Conservation (phyloP, 2,888 invertebrate species). For the Drosophila prostipennis region DNA sequence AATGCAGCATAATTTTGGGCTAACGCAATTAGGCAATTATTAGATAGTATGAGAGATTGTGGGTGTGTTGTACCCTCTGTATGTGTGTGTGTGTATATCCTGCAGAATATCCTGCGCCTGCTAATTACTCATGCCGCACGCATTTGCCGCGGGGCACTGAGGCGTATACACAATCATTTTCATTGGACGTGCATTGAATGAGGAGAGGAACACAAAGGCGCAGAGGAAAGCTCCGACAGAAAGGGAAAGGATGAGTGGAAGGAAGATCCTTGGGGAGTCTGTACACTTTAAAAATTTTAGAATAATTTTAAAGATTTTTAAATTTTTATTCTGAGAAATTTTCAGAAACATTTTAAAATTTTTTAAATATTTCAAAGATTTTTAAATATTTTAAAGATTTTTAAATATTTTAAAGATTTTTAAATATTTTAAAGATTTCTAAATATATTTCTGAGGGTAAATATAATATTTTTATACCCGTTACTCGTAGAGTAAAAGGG, state of each 20-base stretch:
- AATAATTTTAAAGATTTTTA: background rate
- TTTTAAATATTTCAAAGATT: too few relatives aligned
- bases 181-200: constrained; percentile 75
- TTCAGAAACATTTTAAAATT: too few relatives aligned
- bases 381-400: too few relatives aligned
- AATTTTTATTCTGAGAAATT: background rate
- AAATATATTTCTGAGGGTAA: too few relatives aligned
- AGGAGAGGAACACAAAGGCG: background rate
- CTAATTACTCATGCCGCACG: constrained; percentile 77
- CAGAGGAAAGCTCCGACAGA: constrained; percentile 1
- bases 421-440: too few relatives aligned
- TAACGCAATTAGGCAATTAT: constrained; percentile 78
- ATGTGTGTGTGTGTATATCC: constrained; percentile 30
- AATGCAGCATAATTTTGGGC: constrained; percentile 72
- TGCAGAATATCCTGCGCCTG: constrained; percentile 38
- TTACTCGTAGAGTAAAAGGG: too few relatives aligned
- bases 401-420: too few relatives aligned
- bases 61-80: constrained; percentile 1
- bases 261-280: constrained; percentile 1
- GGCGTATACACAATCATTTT: constrained; percentile 81
- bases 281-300: constrained; percentile 4
- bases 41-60: constrained; percentile 1
- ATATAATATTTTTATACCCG: too few relatives aligned
- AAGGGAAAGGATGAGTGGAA: background rate
- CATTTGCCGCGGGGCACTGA: constrained; percentile 72